Evolutionary conservation across 2,888 invertebrate species (phyloP).

Genomic region (Byasa hedistus): DNA sequence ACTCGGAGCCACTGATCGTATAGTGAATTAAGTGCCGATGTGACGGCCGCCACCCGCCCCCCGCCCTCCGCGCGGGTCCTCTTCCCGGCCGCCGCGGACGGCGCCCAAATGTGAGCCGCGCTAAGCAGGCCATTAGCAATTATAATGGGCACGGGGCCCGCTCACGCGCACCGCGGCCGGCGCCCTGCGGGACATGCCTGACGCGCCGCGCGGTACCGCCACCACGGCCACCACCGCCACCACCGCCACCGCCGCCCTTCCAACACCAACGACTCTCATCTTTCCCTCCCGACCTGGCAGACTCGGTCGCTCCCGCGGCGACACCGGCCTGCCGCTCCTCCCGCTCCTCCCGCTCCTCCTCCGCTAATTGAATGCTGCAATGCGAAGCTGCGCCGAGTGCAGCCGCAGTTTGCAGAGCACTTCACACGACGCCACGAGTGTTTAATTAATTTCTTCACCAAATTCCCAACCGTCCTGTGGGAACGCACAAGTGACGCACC

Average conservation of each 20-base stretch:
- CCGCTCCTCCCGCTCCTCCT: no score
- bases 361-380: constrained; percentile 37
- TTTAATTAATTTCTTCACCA: constrained; percentile 31
- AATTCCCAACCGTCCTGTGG: constrained; percentile 23
- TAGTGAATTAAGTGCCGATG: constrained; percentile 49
- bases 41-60: constrained; percentile 37
- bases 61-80: background rate
- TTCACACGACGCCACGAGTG: constrained; percentile 30
- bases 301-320: background rate
- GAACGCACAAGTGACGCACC: constrained; percentile 21
- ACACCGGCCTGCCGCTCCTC: constrained; percentile 17
- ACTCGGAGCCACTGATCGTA: constrained; percentile 42
- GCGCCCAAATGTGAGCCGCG: constrained; percentile 50
- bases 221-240: no score
- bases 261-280: background rate
- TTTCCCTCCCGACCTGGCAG: background rate
- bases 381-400: constrained; percentile 34
- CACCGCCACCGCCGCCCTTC: no score
- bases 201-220: no score
- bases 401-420: constrained; percentile 37
- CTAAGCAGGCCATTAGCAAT: constrained; percentile 63
- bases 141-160: constrained; percentile 61
- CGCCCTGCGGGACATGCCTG: no score
- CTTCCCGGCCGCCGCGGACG: constrained; percentile 26
- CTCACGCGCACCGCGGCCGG: no score